These are phyloP conservation scores for Elaeidobius kamerunicus DNA, from an alignment of 2,888 invertebrate species.

Conservation along the genomic window DNA sequence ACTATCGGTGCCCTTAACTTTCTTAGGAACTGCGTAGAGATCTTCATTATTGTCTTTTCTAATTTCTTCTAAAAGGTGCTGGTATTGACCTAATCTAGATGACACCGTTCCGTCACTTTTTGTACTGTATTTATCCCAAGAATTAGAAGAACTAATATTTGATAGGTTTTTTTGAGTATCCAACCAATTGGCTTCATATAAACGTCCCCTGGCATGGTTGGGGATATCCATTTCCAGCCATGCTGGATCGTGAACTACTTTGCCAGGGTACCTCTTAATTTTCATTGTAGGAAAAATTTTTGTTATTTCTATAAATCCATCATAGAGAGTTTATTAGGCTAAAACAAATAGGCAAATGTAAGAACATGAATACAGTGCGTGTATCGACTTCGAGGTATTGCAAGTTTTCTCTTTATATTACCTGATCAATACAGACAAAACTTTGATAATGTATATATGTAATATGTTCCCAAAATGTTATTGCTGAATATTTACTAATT, in stretches of 20 bases:
- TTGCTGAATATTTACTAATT: too few species aligned
- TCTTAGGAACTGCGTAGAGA: conserved; percentile 36
- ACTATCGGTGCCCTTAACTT: conserved; percentile 37
- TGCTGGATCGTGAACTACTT: conserved; percentile 61
- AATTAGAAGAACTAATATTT: conserved; percentile 45
- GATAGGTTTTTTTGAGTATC: conserved; percentile 62
- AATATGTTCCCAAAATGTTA: too few species aligned
- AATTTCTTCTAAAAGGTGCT: conserved; percentile 43
- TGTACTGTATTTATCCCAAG: conserved; percentile 44
- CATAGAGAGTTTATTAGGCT: too few species aligned
- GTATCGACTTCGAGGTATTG: conserved; percentile 21
- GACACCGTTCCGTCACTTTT: conserved; percentile 47
- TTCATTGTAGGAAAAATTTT: too few species aligned
- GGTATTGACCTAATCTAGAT: conserved; percentile 43
- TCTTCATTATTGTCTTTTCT: conserved; percentile 38
- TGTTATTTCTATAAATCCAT: too few species aligned
- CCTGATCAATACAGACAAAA: too few species aligned
- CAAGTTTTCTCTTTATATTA: too few species aligned
- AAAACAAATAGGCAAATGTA: background rate
- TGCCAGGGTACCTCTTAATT: conserved; percentile 81
- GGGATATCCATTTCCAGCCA: conserved; percentile 67
- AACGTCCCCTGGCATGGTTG: conserved; percentile 63
- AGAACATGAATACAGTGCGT: background rate
- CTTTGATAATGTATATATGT: too few species aligned
- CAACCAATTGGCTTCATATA: conserved; percentile 84